These are phyloP conservation scores for Elaphurus davidianus DNA, from an alignment of 2,113 vertebrate genomes.

Conservation along the genomic window DNA sequence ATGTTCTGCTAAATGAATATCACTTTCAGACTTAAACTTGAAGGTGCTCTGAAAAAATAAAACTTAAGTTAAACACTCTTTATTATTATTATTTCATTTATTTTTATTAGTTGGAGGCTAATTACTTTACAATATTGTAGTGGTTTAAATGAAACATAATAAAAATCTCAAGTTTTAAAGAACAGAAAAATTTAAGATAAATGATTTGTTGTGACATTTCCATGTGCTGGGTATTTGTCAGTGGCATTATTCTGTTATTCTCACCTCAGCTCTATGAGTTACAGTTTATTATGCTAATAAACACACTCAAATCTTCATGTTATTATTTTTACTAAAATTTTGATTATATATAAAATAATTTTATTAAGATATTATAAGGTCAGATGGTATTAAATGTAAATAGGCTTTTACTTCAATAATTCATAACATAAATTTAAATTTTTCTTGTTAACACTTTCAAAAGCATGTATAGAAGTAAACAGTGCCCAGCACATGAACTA, in stretches of 20 bases:
- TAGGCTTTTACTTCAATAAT: background rate
- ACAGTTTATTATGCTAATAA: background rate
- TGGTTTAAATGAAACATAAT: background rate
- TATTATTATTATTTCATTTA: too few relatives aligned
- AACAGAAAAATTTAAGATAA: background rate
- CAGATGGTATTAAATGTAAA: background rate
- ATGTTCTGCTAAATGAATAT: slow-evolving; percentile 99
- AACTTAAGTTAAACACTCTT: slow-evolving; percentile 7
- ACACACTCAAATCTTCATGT: background rate
- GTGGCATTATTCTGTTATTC: background rate
- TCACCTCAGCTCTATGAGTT: background rate
- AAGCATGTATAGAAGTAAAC: background rate
- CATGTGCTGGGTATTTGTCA: background rate
- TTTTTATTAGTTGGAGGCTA: too few relatives aligned
- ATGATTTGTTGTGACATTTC: background rate
- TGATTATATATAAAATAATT: background rate
- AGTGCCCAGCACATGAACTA: background rate
- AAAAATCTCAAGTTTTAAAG: background rate
- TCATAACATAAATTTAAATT: background rate
- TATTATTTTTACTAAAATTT: background rate
- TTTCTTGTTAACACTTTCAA: background rate
- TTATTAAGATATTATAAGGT: background rate
- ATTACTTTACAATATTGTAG: too few relatives aligned
- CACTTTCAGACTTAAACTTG: slow-evolving; percentile 99
- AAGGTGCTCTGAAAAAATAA: slow-evolving; percentile 93